Percentiles rank a stretch among this genome's conserved stretches.
These are phyloP conservation scores for Limnephilus marmoratus DNA, from an alignment of 2,888 invertebrate species.

Conservation along the genomic window DNA sequence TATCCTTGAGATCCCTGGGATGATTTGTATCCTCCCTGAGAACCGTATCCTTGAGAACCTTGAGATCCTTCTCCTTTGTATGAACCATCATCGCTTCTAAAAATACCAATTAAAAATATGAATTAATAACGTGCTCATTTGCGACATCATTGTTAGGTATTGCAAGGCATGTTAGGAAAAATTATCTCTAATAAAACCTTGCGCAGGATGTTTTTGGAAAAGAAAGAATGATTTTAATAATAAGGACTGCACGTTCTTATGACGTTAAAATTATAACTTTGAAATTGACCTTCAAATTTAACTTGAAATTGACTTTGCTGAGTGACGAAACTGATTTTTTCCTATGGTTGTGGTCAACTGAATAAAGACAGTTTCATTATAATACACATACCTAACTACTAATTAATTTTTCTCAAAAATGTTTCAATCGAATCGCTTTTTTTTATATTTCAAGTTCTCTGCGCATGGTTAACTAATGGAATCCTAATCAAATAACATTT, in stretches of 20 bases:
- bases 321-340: not conserved
- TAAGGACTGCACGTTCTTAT: not conserved
- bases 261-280: not conserved
- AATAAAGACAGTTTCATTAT: no score
- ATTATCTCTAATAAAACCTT: not conserved
- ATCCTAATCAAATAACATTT: not conserved
- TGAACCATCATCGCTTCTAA: slow-evolving; percentile 55
- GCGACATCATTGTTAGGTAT: no score
- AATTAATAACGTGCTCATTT: not conserved
- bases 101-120: not conserved
- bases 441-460: no score
- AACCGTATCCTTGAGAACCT: slow-evolving; percentile 4
- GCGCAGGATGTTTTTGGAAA: not conserved
- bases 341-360: no score
- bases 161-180: not conserved
- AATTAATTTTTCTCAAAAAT: no score
- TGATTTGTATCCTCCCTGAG: slow-evolving; percentile 9
- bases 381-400: no score
- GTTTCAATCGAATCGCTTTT: no score
- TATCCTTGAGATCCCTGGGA: slow-evolving; percentile 13
- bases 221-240: not conserved
- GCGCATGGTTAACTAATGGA: no score
- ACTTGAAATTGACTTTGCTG: not conserved
- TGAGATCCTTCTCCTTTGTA: slow-evolving; percentile 56
- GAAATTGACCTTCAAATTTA: not conserved